phyloP scores from a whole-genome alignment of 92 coral and sea anemone genomes.

The Phenganax marumi region DNA sequence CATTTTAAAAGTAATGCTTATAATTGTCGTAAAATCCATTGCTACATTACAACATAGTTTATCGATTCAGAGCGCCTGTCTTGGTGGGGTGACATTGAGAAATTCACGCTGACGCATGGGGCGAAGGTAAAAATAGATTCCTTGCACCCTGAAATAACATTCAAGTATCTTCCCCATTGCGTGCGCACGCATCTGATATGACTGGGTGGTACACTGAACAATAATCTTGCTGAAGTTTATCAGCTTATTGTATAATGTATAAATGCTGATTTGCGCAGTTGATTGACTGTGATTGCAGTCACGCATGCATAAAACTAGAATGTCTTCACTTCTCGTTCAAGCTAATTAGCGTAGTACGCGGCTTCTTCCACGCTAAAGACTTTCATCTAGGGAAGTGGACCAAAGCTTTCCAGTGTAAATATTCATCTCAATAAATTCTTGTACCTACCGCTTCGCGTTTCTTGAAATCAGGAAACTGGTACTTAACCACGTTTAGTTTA shows the following conservation, averaged over 20 bases:
- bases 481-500: slow-evolving; percentile 5
- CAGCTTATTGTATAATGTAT: too few relatives aligned
- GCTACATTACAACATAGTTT: background rate
- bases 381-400: too few relatives aligned
- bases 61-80: background rate
- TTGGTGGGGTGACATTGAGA: slow-evolving; percentile 6
- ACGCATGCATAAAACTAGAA: background rate
- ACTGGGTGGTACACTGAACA: too few relatives aligned
- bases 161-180: background rate
- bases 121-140: background rate
- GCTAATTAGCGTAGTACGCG: too few relatives aligned
- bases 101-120: background rate
- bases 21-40: background rate
- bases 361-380: too few relatives aligned
- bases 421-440: background rate
- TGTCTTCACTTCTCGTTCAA: background rate
- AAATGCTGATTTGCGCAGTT: background rate
- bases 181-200: slow-evolving; percentile 2
- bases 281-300: background rate
- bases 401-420: too few relatives aligned
- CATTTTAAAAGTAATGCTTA: too few relatives aligned
- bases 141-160: slow-evolving; percentile 12
- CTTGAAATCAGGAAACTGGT: background rate
- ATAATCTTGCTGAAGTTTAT: too few relatives aligned
- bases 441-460: slow-evolving; percentile 8